Base-by-base conservation (phyloP, 2,888 invertebrate species). In the Xanthorhoe spadicearia region DNA sequence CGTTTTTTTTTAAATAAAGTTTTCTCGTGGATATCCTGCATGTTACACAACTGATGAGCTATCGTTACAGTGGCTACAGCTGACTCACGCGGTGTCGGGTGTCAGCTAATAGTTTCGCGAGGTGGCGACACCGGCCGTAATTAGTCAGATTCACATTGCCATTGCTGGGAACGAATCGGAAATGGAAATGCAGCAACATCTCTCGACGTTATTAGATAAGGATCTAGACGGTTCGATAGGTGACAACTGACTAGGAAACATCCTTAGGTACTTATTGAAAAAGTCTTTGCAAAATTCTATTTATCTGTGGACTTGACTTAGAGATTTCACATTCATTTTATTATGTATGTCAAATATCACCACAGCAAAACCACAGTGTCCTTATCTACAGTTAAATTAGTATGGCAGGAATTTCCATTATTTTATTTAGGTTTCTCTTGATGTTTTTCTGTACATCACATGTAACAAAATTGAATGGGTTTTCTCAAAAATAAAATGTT, bases 41-140 rank as follows among this genome's bases (percentile, higher is more conserved):
- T 6, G 5, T 56, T 57, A 28, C n/a, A 13, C 46, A 32, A 58
- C 64, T 64, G 58, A 7, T 53, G 19, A 15, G 6, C 1, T 9
- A 35, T 28, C n/a, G 52, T 18, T 55, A 65, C 51, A 56, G 32
- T 65, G 55, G 59, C 28, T 4, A 54, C 1, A 46, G 52, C 19
- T 17, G 48, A 28, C 53, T 43, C 46, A 54, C 57, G 38, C 66
- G 48, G 68, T 66, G 70, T 70, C 66, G 67, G 48, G 64, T 70
- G 70, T 67, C 60, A 60, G 69, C 59, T 66, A 69, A 71, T 73
- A 68, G 70, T 69, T 66, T 67, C 69, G 67, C 67, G 65, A 62
- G 65, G 64, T 70, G 70, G 70, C 64, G 55, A 56, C 53, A 69
- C 64, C 50, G 69, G 68, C 66, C 66, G 71, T 67, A 65, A 71